Evolutionary conservation across 1,140 invertebrate genomes (phyloP).

Genomic region (Tetragonula clypearis): DNA sequence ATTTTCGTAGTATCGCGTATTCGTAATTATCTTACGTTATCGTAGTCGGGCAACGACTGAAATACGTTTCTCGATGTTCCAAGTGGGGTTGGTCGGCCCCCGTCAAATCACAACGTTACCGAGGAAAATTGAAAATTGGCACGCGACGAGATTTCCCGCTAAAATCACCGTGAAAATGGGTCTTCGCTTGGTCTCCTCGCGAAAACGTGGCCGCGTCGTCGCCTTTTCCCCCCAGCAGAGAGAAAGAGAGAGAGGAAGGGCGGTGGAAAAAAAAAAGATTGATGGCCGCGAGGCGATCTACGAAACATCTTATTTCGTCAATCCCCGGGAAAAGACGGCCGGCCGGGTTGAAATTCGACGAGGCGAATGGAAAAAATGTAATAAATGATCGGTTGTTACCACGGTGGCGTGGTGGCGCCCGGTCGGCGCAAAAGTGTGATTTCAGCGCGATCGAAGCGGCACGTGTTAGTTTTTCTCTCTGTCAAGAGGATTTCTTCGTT

Average conservation of each 20-base stretch:
- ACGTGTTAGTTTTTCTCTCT: background rate
- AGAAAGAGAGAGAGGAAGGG: background rate
- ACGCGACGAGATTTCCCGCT: slow-evolving; percentile 45
- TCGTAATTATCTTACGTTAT: slow-evolving; percentile 27
- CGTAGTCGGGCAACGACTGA: background rate
- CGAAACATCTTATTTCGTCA: slow-evolving; percentile 44
- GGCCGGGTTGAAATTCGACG: background rate
- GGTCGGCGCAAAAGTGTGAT: background rate
- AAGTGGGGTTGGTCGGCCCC: slow-evolving; percentile 34
- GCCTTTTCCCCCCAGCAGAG: background rate
- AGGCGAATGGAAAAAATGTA: slow-evolving; percentile 10
- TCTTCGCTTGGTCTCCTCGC: slow-evolving; percentile 18
- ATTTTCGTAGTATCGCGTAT: slow-evolving; percentile 1
- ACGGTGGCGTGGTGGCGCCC: background rate
- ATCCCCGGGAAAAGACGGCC: slow-evolving; percentile 18
- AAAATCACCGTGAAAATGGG: slow-evolving; percentile 48
- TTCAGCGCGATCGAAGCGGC: background rate
- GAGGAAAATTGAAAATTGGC: slow-evolving; percentile 50
- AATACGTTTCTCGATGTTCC: slow-evolving; percentile 1
- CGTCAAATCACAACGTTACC: slow-evolving; percentile 55
- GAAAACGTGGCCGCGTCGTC: background rate
- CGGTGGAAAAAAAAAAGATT: slow-evolving; percentile 11
- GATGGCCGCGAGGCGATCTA: slow-evolving; percentile 23
- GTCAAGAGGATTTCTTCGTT: background rate
- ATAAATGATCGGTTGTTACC: slow-evolving; percentile 29